Conservation (phyloP, 1,140 invertebrate species). For the Brachionus asplanchnoidis region DNA sequence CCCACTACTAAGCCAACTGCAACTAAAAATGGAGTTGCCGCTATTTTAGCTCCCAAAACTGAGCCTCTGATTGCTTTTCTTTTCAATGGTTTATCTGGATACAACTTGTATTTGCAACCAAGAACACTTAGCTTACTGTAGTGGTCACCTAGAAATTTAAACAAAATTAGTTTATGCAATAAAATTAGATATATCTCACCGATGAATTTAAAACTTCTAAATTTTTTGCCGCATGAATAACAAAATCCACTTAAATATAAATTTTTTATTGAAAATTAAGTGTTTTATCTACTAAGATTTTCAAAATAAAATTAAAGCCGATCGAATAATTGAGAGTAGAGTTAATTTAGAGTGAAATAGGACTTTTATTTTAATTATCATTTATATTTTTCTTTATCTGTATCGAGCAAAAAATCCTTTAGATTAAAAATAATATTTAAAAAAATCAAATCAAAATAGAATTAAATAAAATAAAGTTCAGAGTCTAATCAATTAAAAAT, state of each 20-base stretch:
- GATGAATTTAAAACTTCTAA: slow-evolving; percentile 53
- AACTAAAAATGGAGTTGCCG: slow-evolving; percentile 49
- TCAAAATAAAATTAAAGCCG: no score
- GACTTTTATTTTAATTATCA: no score
- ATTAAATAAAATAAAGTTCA: no score
- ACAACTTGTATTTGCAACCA: slow-evolving; percentile 57
- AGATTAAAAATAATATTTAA: no score
- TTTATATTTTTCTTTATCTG: no score
- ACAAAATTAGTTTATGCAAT: not conserved
- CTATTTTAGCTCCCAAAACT: slow-evolving; percentile 55
- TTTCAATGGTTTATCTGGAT: slow-evolving; percentile 52
- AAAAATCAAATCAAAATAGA: no score
- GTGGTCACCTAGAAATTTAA: slow-evolving; percentile 50
- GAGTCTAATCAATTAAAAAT: no score
- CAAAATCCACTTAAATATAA: slow-evolving; percentile 51
- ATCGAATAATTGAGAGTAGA: no score
- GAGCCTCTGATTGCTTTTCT: slow-evolving; percentile 55
- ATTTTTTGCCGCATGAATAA: slow-evolving; percentile 56
- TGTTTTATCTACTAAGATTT: no score
- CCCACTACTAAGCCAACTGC: slow-evolving; percentile 46
- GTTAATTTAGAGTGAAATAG: no score
- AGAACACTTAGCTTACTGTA: slow-evolving; percentile 55
- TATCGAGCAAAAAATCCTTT: no score
- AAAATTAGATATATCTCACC: slow-evolving; percentile 41
- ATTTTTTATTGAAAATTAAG: no score